A percentile compares a stretch with the other conserved stretches of the same genome.
Conservation (phyloP, 2,888 invertebrate species). For the Mystacides longicornis region DNA sequence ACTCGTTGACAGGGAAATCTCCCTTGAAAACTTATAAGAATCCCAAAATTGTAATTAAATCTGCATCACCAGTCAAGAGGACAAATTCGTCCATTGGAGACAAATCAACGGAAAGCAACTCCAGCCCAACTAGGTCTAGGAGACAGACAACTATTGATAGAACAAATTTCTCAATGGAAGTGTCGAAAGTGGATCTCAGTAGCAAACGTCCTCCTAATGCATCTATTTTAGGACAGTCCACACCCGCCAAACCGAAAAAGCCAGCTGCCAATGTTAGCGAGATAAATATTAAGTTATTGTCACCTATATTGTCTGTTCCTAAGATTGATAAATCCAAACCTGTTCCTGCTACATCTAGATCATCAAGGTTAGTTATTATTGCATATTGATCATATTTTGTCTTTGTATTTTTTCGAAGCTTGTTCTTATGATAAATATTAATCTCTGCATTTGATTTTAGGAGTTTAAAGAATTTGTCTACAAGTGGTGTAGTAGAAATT, state of each 20-base stretch:
- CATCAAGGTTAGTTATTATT: constrained; percentile 11
- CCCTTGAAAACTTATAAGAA: constrained; percentile 16
- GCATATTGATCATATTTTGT: too few relatives aligned
- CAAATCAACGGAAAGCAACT: neutral
- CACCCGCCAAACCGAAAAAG: constrained; percentile 17
- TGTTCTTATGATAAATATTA: too few relatives aligned
- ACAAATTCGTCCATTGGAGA: neutral
- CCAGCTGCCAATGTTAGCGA: constrained; percentile 7
- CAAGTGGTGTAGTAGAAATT: too few relatives aligned
- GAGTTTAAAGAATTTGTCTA: too few relatives aligned
- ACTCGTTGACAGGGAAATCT: constrained; percentile 13
- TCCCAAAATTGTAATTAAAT: neutral
- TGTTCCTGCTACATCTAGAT: constrained; percentile 1
- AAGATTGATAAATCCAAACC: neutral
- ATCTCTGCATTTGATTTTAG: too few relatives aligned
- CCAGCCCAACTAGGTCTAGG: constrained; percentile 12
- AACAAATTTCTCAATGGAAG: constrained; percentile 21
- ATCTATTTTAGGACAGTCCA: constrained; percentile 23
- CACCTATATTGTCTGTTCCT: constrained; percentile 16
- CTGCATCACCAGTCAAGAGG: constrained; percentile 1
- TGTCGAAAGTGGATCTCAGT: constrained; percentile 14
- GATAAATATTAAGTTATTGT: constrained; percentile 19
- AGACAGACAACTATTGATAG: constrained; percentile 21
- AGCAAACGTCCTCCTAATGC: constrained; percentile 3
- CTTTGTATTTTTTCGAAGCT: too few relatives aligned